A percentile compares a stretch with the other conserved stretches of the same genome.
Conservation (phyloP, 2,797 vertebrate genomes). For the Australoheros facetus region DNA sequence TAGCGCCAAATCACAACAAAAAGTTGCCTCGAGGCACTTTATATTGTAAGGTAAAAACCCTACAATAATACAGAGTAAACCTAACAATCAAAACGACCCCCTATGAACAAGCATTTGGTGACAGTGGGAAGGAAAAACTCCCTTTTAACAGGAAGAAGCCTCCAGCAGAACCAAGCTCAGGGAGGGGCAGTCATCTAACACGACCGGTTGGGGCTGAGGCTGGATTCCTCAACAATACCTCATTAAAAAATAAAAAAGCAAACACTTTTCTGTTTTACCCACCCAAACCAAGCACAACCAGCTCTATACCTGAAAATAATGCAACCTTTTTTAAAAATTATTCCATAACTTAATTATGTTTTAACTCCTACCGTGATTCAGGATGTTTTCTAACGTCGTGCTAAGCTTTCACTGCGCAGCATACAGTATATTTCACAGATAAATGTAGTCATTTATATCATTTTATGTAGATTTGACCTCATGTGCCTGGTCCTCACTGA, state of each 20-base stretch:
- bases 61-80: too few relatives aligned
- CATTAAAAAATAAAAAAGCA: background rate
- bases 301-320: background rate
- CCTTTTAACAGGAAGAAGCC: too few relatives aligned
- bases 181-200: too few relatives aligned
- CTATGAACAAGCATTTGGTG: too few relatives aligned
- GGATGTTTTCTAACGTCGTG: background rate
- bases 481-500: background rate
- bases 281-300: background rate
- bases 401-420: background rate
- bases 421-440: background rate
- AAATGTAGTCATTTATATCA: background rate
- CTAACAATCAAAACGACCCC: too few relatives aligned
- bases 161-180: too few relatives aligned
- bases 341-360: background rate
- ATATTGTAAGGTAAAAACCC: too few relatives aligned
- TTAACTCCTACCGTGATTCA: background rate
- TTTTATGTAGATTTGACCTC: background rate
- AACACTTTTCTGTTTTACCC: background rate
- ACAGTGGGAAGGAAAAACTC: too few relatives aligned
- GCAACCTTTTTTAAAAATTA: background rate
- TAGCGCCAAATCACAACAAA: too few relatives aligned
- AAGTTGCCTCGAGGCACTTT: too few relatives aligned
- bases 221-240: background rate
- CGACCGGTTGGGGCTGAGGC: too few relatives aligned